These are phyloP conservation scores for Megalops atlanticus DNA, from an alignment of 2,113 vertebrate species.

Conservation along the genomic window DNA sequence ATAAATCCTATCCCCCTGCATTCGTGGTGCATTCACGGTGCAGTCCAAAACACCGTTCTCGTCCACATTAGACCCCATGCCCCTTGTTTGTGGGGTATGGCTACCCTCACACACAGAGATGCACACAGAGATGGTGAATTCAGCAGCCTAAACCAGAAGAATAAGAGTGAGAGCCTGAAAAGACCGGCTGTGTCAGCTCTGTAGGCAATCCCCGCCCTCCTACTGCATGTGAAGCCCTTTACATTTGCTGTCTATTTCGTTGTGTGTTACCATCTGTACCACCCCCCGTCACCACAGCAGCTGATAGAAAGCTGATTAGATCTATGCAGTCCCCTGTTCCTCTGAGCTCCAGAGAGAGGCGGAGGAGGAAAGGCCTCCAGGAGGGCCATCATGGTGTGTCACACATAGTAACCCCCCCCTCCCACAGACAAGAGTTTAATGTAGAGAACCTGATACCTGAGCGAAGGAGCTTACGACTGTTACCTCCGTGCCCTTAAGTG, in stretches of 20 bases:
- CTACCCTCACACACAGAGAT: constrained; percentile 26
- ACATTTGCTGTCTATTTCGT: constrained; percentile 86
- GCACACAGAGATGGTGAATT: constrained; percentile 49
- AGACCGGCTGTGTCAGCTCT: constrained; percentile 72
- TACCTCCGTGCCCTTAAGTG: constrained; percentile 64
- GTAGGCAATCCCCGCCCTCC: constrained; percentile 76
- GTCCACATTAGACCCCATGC: not conserved
- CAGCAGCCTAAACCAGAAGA: constrained; percentile 55
- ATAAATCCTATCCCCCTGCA: not conserved
- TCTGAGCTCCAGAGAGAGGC: not conserved
- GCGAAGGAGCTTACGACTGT: constrained; percentile 58
- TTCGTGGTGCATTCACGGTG: not conserved
- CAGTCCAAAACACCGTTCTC: too few species aligned
- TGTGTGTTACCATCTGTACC: constrained; percentile 74
- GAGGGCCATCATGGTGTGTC: too few species aligned
- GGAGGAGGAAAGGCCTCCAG: not conserved
- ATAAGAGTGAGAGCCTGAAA: constrained; percentile 52
- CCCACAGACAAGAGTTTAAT: not conserved
- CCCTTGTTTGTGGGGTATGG: constrained; percentile 36
- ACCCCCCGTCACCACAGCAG: constrained; percentile 46
- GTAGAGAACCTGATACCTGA: constrained; percentile 17
- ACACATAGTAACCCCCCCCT: too few species aligned
- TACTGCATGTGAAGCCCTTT: constrained; percentile 56
- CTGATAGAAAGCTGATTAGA: constrained; percentile 52
- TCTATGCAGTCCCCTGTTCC: constrained; percentile 68